Conservation (phyloP, 2,797 vertebrate species). For the Melanotaenia pygmaea region DNA sequence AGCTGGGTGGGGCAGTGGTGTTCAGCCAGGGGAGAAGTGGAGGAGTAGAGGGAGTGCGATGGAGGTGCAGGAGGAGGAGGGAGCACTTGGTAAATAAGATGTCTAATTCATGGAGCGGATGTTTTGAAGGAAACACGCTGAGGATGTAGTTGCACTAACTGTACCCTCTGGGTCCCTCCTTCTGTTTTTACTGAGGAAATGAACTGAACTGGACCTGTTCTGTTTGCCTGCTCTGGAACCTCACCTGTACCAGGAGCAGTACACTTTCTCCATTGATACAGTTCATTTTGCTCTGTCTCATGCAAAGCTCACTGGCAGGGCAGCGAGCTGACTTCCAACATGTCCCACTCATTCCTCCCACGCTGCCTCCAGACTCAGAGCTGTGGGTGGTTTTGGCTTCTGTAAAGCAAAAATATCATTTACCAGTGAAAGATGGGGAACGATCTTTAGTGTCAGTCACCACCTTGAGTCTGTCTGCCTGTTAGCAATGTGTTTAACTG, state of each 20-base stretch:
- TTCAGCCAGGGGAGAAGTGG: conserved; percentile 16
- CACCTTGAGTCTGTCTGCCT: conserved; percentile 17
- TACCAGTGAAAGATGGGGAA: conserved; percentile 16
- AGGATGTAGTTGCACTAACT: conserved; percentile 76
- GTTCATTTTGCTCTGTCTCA: conserved; percentile 52
- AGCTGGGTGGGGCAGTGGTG: conserved; percentile 35
- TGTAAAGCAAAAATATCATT: conserved; percentile 31
- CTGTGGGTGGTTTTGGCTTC: conserved; percentile 7
- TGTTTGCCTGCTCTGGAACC: conserved; percentile 56
- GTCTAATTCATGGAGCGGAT: conserved; percentile 84
- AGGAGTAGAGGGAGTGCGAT: conserved; percentile 16
- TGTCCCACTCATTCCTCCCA: conserved; percentile 38
- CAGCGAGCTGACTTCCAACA: conserved; percentile 10
- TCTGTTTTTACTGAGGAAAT: conserved; percentile 64
- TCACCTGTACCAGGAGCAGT: conserved; percentile 65
- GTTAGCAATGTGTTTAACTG: conserved; percentile 22
- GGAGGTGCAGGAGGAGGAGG: conserved; percentile 39
- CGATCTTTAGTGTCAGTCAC: conserved; percentile 25
- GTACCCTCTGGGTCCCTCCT: conserved; percentile 57
- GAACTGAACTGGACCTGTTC: conserved; percentile 68
- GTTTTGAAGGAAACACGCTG: conserved; percentile 85
- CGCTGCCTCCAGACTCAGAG: conserved; percentile 28
- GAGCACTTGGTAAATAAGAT: conserved; percentile 77
- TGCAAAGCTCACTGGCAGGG: conserved; percentile 49
- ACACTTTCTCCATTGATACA: conserved; percentile 72